These are phyloP conservation scores for Narcine bancroftii DNA, from an alignment of 2,113 vertebrate genomes.

Conservation along the genomic window DNA sequence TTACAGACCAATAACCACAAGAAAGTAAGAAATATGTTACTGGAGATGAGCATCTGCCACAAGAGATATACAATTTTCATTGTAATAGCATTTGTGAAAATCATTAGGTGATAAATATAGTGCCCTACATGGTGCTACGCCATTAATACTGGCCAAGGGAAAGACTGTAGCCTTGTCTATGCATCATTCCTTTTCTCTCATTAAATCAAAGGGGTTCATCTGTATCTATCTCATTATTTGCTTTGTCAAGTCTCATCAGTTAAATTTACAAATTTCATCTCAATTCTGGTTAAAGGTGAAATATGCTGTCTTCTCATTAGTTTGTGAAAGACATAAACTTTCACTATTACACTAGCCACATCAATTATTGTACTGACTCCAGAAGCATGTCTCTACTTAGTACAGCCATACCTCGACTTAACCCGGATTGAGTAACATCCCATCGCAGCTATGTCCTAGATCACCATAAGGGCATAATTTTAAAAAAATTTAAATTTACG, in stretches of 20 bases:
- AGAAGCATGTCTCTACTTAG: neutral
- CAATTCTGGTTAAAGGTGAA: neutral
- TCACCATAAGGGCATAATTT: too few relatives aligned
- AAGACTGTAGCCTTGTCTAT: neutral
- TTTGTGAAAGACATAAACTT: neutral
- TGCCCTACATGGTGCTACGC: neutral
- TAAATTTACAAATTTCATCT: neutral
- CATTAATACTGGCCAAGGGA: neutral
- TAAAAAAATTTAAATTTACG: too few relatives aligned
- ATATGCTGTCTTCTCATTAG: neutral
- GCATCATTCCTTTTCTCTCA: neutral
- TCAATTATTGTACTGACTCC: neutral
- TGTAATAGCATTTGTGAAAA: neutral
- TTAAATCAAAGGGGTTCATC: neutral
- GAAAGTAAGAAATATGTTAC: neutral
- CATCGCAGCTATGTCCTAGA: too few relatives aligned
- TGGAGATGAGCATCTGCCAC: neutral
- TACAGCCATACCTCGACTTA: too few relatives aligned
- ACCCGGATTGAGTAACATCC: too few relatives aligned
- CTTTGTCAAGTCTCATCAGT: neutral
- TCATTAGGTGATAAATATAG: neutral
- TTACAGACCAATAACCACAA: neutral
- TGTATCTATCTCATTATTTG: neutral
- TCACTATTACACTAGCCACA: neutral
- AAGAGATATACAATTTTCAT: neutral